phyloP scores from a whole-genome alignment of 2,888 invertebrate species.

The Hirtodrosophila trivittata region DNA sequence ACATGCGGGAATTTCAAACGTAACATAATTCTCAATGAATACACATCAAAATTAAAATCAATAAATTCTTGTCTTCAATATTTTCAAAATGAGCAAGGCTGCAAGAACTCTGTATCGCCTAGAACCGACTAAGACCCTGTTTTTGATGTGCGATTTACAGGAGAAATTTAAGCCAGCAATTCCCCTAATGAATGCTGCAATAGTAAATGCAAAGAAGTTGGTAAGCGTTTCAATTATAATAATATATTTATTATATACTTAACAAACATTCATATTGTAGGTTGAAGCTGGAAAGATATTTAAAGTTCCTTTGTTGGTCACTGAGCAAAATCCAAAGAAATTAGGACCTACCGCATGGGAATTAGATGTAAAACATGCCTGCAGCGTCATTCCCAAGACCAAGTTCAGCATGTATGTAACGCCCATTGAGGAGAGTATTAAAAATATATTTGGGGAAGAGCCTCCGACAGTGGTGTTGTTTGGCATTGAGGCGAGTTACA shows the following conservation, averaged over 20 bases:
- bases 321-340: constrained; percentile 90
- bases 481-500: constrained; percentile 87
- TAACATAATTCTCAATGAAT: neutral
- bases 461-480: constrained; percentile 86
- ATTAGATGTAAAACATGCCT: constrained; percentile 87
- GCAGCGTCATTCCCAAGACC: constrained; percentile 89
- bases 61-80: too few species aligned
- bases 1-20: constrained; percentile 28
- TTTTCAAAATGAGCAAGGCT: too few species aligned
- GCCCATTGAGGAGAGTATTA: constrained; percentile 86
- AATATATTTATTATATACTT: too few species aligned
- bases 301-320: constrained; percentile 88
- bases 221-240: constrained; percentile 82
- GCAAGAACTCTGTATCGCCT: constrained; percentile 71
- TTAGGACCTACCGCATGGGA: constrained; percentile 89
- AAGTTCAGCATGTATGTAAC: constrained; percentile 91
- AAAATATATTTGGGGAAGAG: constrained; percentile 84
- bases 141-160: constrained; percentile 93
- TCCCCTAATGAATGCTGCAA: constrained; percentile 88
- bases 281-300: constrained; percentile 87
- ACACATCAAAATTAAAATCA: neutral
- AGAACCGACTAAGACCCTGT: constrained; percentile 86
- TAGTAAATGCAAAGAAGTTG: constrained; percentile 88
- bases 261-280: constrained; percentile 83
- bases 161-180: constrained; percentile 90